Base-by-base conservation (phyloP, 2,888 invertebrate genomes). In the Synergus itoensis region DNA sequence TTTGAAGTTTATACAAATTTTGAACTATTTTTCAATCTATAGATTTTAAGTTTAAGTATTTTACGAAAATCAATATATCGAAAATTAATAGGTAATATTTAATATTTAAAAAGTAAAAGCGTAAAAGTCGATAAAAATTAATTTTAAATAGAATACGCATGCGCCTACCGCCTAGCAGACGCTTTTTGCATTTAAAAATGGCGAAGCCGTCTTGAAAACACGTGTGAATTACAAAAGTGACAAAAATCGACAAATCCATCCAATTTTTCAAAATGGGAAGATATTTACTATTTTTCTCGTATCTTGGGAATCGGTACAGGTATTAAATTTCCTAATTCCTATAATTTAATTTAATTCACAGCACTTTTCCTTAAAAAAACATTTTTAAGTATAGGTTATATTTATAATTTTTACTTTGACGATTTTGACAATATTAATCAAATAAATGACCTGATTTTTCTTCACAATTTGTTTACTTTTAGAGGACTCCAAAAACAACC, bases 291-390 rank as follows among this genome's bases (percentile, higher is more conserved):
- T 94, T 94, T 87, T 94, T 96, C 89, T 95, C 96, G 0, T 97
- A 97, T 87, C 94, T 97, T 86, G 97, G 97, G 81, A 95, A 96
- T 18, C 91, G 93, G 76, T 97, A 97, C 92, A 95, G 96, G 97
- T 97, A 93, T 73, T 79, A 77, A 64, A 36, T 79, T 48, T 40
- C 36, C 16, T 0, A 48, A 57, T 4, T 16, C 28, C 1, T 28
- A 48, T 48, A 48, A 36, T 28, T 9, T 16, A 14, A 3, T 28
- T 9, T n/a, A 21, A 28, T 48, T 8, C 2, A 21, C 4, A 21
- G 14, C 45, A 8, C 0, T 48, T 48, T 69, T 36, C 7, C 28
- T 48, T 69, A 12, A 16, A 48, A 45, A 62, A 28, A 28, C 18
- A 21, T 60, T 53, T 18, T 53, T 18, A 16, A 18, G 18, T 3